Evolutionary conservation across 2,797 vertebrate species (phyloP), one percentile per base, ranked within the genome.

Genomic region (Bryconaethiops microstoma): DNA sequence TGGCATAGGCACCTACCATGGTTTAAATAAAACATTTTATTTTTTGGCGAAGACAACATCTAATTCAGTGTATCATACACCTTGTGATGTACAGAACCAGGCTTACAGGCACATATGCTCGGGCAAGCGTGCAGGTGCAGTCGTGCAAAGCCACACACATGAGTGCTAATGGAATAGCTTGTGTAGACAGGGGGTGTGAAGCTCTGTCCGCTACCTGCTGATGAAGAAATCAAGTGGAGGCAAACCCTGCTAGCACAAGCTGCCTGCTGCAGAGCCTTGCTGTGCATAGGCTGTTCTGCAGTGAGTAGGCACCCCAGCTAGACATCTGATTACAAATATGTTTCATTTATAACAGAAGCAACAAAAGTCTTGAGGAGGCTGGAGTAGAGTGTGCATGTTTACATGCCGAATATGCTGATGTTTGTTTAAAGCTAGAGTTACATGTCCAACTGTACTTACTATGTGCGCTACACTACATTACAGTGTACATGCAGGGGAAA

Each of bases 221-320:
- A 93, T 94, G 91, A 92, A 94, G 92, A 93, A 93, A 92, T 92
- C 91, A 91, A 91, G 89, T 91, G 87, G 74, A 85, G 79, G 86
- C 86, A 81, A 89, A 82, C 75, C 89, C 92, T 89, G 82, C 39
- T 81, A 90, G 89, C 84, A 84, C 93, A 93, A 94, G 92, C 94
- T 93, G 93, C 92, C 92, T 90, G 78, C 85, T 83, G 86, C 90
- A 89, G 81, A 89, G 89, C 86, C 88, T 86, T 86, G 77, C 74
- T 88, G 85, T 74, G 84, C 17, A 62, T 91, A 83, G 90, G 90
- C 94, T 93, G 92, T 92, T 85, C 84, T 60, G 59, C 77, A 82
- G 88, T 89, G 90, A 90, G 90, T 76, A 50, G 29, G 65, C 60
- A 72, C 84, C 81, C 74, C 86, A 17, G 65, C 79, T 82, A 82